A percentile compares a stretch with the other conserved stretches of the same genome.
Conservation (phyloP, 2,888 invertebrate genomes). For the Limnephilus marmoratus region DNA sequence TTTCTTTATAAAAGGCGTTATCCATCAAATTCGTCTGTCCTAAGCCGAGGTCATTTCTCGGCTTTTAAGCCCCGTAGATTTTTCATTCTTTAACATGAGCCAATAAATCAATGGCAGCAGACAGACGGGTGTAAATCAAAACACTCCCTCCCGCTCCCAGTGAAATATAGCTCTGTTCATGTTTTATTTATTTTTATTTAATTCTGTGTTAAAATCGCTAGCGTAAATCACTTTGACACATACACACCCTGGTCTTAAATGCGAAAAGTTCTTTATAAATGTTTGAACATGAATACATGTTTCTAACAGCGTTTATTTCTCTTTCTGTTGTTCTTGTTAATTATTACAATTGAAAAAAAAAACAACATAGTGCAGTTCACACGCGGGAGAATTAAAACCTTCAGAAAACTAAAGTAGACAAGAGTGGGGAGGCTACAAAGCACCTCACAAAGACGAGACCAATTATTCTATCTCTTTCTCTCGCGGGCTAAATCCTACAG, state of each 20-base stretch:
- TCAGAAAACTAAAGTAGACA: too few species aligned
- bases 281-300: too few species aligned
- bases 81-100: neutral
- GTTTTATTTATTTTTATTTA: conserved; percentile 2
- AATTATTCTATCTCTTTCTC: too few species aligned
- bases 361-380: too few species aligned
- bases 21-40: neutral
- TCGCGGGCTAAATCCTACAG: too few species aligned
- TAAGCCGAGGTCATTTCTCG: neutral
- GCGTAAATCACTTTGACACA: neutral
- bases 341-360: too few species aligned
- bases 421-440: too few species aligned
- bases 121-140: neutral
- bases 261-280: neutral
- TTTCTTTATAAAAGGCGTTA: neutral
- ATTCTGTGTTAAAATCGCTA: neutral
- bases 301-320: too few species aligned
- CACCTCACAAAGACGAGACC: too few species aligned
- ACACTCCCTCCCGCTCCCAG: neutral
- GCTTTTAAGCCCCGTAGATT: neutral
- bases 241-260: neutral
- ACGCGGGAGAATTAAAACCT: too few species aligned
- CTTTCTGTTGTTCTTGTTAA: too few species aligned
- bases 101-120: neutral
- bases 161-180: neutral